phyloP scores from a whole-genome alignment of 1,140 invertebrate species.

The Kradibia gibbosae region DNA sequence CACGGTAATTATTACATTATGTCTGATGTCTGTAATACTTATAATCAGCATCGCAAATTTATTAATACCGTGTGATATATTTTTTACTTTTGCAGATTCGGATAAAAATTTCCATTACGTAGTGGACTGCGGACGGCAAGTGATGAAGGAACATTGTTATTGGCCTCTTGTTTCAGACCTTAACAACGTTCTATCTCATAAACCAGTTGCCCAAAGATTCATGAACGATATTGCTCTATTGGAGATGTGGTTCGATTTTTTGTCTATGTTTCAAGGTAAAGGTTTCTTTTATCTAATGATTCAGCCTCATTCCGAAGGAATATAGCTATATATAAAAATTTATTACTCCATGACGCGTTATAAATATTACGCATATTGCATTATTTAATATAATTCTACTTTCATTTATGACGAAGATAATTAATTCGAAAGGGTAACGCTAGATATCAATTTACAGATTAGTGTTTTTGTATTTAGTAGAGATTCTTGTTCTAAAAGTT shows the following conservation, averaged over 20 bases:
- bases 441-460: too few species aligned
- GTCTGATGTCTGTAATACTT: neutral
- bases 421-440: too few species aligned
- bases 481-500: too few species aligned
- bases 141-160: slow-evolving; percentile 98
- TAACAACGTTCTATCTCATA: slow-evolving; percentile 96
- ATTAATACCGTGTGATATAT: neutral
- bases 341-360: too few species aligned
- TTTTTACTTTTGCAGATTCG: slow-evolving; percentile 75
- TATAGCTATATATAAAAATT: too few species aligned
- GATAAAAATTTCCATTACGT: slow-evolving; percentile 89
- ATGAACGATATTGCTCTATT: slow-evolving; percentile 88
- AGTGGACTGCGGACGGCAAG: slow-evolving; percentile 91
- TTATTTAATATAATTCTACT: too few species aligned
- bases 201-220: slow-evolving; percentile 91
- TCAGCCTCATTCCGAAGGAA: too few species aligned
- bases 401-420: too few species aligned
- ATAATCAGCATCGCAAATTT: too few species aligned
- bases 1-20: slow-evolving; percentile 77
- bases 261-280: slow-evolving; percentile 93
- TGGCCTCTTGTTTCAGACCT: slow-evolving; percentile 98
- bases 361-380: too few species aligned
- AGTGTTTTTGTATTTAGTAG: too few species aligned
- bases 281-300: neutral
- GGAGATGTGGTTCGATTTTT: slow-evolving; percentile 95